Conservation (phyloP, 1,140 invertebrate genomes). For the Ptiloglossa arizonensis region DNA sequence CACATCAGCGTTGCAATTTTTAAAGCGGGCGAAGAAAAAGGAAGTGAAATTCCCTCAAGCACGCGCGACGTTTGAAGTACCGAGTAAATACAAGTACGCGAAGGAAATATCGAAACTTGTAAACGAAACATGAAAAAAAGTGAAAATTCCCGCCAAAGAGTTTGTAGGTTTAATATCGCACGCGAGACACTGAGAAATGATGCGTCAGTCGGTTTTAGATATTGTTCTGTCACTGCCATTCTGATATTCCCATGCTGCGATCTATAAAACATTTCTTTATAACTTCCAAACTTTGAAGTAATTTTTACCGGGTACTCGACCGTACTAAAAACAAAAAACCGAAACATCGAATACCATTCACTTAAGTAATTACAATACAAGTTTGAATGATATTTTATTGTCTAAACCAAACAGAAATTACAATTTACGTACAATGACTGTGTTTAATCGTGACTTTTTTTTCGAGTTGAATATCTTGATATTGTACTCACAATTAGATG, state of each 20-base stretch:
- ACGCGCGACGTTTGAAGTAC: slow-evolving; percentile 1
- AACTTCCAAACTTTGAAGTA: no score
- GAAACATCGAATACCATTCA: no score
- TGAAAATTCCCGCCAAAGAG: slow-evolving; percentile 10
- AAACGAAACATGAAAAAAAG: slow-evolving; percentile 12
- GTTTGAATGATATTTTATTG: no score
- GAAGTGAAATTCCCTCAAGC: slow-evolving; percentile 14
- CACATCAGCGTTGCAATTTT: neutral
- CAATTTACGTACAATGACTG: no score
- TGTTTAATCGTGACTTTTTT: no score
- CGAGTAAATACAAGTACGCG: slow-evolving; percentile 22
- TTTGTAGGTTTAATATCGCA: neutral
- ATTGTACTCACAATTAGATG: no score
- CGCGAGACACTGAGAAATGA: slow-evolving; percentile 20
- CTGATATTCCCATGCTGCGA: neutral
- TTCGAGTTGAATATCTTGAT: no score
- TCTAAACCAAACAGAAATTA: no score
- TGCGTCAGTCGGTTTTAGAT: slow-evolving; percentile 9
- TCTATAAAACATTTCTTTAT: neutral
- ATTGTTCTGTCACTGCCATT: neutral
- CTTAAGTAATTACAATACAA: no score
- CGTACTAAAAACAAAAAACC: no score
- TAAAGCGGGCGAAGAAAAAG: neutral
- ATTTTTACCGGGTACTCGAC: no score
- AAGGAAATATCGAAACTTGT: slow-evolving; percentile 21